phyloP scores from a whole-genome alignment of 2,113 vertebrate species.

The Campylomormyrus numenius region DNA sequence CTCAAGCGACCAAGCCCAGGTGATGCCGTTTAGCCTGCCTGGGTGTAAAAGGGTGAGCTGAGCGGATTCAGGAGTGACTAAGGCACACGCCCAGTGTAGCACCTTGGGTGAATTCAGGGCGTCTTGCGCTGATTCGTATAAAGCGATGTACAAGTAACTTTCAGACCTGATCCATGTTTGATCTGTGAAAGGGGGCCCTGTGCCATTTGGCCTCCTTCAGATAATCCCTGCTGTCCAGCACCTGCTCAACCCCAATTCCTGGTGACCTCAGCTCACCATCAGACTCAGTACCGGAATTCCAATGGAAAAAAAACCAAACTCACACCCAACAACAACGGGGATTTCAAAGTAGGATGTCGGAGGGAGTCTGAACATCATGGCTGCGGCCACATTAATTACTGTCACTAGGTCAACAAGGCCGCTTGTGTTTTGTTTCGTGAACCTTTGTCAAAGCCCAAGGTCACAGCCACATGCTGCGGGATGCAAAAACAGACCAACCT shows the following conservation, averaged over 20 bases:
- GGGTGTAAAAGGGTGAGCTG: not conserved
- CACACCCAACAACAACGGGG: not conserved
- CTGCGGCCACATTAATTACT: not conserved
- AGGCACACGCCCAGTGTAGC: not conserved
- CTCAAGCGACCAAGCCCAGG: not conserved
- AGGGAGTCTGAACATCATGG: not conserved
- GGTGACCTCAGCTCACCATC: not conserved
- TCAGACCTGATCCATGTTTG: not conserved
- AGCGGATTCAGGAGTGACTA: not conserved
- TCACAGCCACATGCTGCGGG: not conserved
- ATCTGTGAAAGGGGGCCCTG: not conserved
- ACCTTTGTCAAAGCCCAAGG: not conserved
- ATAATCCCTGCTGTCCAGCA: not conserved
- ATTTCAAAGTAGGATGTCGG: not conserved
- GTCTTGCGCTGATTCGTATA: not conserved
- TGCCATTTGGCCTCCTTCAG: not conserved
- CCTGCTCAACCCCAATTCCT: not conserved
- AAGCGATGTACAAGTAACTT: not conserved
- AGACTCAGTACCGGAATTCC: not conserved
- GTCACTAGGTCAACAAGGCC: not conserved
- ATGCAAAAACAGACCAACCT: not conserved
- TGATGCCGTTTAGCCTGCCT: not conserved
- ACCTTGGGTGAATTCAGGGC: not conserved
- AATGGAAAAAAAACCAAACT: not conserved
- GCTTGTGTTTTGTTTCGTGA: not conserved